Base-by-base conservation (phyloP, 1,140 invertebrate species). In the Drosophila parabipectinata region DNA sequence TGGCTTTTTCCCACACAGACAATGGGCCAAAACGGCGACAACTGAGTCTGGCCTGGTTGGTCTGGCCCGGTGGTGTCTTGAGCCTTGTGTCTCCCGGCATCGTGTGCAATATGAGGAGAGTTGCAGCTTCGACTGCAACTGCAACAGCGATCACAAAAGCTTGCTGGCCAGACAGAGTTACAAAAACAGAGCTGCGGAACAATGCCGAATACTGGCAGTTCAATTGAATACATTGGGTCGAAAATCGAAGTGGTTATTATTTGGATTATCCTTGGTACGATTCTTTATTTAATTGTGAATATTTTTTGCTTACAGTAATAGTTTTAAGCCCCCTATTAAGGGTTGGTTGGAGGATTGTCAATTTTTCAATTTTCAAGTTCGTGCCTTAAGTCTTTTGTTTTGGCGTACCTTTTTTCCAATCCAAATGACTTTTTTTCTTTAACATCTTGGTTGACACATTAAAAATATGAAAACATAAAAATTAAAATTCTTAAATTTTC, bases 1-100 rank as follows among this genome's bases (percentile, higher is more conserved):
- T 74, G 76, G 79, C 78, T 87, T 85, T 85, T 85, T 85, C 82
- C 82, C 82, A 85, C 82, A 87, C 74, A 87, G 81, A 87, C 82
- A 85, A 87, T 85, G 81, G 81, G 73, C 68, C 72, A 68, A 66
- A 76, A 64, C 72, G 72, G 66, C 66, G 66, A 69, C 66, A 69
- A 68, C 44, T 66, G 66, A 48, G 63, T 67, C 63, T 69, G 66
- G 63, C 18, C 34, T 26, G 34, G 56, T 37, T 48, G 47, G 63
- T 68, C 62, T 59, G 63, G 61, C 14, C 44, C 9, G 51, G 15
- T 34, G 28, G n/a, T 37, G 10, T 68, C 64, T 37, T 37, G 32
- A 30, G 47, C 41, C 63, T 63, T 50, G 59, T 30, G 48, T 64
- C 63, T 66, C 34, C 7, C 56, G 34, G 34, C 52, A 34, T 34